A percentile compares a stretch with the other conserved stretches of the same genome.
Conservation (phyloP, 2,113 vertebrate genomes). For the Parus major region DNA sequence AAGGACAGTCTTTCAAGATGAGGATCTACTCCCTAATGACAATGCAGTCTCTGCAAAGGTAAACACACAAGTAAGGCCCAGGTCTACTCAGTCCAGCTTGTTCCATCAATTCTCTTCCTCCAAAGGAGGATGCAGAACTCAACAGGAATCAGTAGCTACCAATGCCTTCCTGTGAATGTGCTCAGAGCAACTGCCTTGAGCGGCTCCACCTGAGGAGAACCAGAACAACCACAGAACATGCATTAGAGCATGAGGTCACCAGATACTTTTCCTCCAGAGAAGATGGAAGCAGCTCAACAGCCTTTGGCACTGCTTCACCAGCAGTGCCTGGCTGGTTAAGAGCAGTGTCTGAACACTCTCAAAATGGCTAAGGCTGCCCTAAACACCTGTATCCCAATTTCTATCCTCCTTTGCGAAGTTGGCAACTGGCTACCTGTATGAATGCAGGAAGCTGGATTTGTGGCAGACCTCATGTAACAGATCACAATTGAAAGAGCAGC, state of each 20-base stretch:
- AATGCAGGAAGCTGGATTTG: not conserved
- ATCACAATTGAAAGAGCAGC: not conserved
- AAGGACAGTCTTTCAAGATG: not conserved
- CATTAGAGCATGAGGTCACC: not conserved
- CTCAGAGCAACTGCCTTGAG: not conserved
- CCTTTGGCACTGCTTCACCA: not conserved
- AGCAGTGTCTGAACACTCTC: not conserved
- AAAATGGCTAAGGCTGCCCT: not conserved
- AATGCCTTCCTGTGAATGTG: accelerated
- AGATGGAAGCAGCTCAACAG: not conserved
- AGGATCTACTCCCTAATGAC: not conserved
- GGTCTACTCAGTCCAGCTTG: not conserved
- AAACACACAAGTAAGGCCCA: not conserved
- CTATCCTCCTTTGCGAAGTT: accelerated
- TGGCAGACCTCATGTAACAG: not conserved
- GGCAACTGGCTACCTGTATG: not conserved
- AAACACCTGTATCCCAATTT: not conserved
- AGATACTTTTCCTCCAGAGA: not conserved
- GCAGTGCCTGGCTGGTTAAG: not conserved
- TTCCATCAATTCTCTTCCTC: not conserved
- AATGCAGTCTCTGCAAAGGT: not conserved
- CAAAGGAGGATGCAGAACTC: not conserved
- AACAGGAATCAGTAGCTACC: not conserved
- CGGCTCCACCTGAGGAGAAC: not conserved
- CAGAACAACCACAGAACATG: not conserved